phyloP scores from a whole-genome alignment of 2,113 vertebrate species.

The Lepus timidus region DNA sequence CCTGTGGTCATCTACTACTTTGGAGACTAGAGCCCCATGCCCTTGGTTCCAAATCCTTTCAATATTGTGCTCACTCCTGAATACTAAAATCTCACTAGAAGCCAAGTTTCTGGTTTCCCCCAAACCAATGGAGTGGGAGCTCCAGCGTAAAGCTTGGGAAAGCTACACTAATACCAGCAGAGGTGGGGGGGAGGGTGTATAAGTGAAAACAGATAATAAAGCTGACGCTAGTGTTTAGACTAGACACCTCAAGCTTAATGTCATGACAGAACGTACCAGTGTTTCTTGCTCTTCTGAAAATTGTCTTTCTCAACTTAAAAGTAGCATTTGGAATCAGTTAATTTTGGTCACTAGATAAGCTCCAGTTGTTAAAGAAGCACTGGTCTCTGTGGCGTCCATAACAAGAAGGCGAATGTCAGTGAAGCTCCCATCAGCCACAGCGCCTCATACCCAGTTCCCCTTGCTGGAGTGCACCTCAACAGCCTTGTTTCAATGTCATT shows the following conservation, averaged over 20 bases:
- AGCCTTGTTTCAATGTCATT: neutral
- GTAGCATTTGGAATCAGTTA: conserved; percentile 9
- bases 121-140: neutral
- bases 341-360: conserved; percentile 26
- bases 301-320: conserved; percentile 44
- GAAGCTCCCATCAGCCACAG: neutral
- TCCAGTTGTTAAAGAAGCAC: conserved; percentile 36
- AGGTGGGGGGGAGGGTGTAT: neutral
- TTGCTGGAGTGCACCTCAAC: neutral
- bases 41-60: neutral
- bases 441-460: neutral
- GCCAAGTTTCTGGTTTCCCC: neutral
- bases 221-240: neutral
- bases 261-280: neutral
- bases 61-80: neutral
- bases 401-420: conserved; percentile 22
- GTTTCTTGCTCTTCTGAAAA: conserved; percentile 55
- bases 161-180: neutral
- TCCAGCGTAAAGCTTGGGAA: neutral
- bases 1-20: neutral
- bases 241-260: neutral
- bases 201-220: neutral
- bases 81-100: neutral
- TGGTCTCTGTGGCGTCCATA: neutral
- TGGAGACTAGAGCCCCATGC: neutral